A percentile compares a stretch with the other conserved stretches of the same genome.
phyloP scores from a whole-genome alignment of 1,140 invertebrate genomes.

The Lerema accius region DNA sequence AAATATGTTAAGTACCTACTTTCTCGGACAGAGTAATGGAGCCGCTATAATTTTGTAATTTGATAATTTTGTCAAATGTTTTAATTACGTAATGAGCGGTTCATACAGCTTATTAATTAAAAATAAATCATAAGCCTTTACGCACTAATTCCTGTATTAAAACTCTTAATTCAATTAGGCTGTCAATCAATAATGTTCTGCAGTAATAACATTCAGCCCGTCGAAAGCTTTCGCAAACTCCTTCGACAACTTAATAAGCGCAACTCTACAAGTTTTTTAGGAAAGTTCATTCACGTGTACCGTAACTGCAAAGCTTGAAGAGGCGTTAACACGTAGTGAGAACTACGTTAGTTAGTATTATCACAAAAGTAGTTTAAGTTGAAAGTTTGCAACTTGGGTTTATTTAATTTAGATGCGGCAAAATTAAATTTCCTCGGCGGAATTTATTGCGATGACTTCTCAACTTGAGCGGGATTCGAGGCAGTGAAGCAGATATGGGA shows the following conservation, averaged over 20 bases:
- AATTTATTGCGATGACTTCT: slow-evolving; percentile 26
- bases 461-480: slow-evolving; percentile 9
- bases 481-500: background rate
- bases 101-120: too few relatives aligned
- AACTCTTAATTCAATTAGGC: slow-evolving; percentile 6
- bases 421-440: slow-evolving; percentile 22
- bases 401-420: slow-evolving; percentile 21
- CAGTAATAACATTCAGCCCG: background rate
- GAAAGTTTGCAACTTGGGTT: slow-evolving; percentile 23
- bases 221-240: slow-evolving; percentile 15
- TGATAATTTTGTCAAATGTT: too few relatives aligned
- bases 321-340: slow-evolving; percentile 22
- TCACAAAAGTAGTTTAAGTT: slow-evolving; percentile 28
- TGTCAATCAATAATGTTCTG: slow-evolving; percentile 3
- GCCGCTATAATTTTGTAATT: too few relatives aligned
- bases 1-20: too few relatives aligned
- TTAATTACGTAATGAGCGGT: too few relatives aligned
- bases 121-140: background rate
- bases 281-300: slow-evolving; percentile 15
- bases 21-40: too few relatives aligned
- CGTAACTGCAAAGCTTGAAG: slow-evolving; percentile 14
- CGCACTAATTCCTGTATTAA: background rate
- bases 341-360: slow-evolving; percentile 14
- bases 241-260: slow-evolving; percentile 25
- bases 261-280: slow-evolving; percentile 24